Conservation (phyloP, 1,140 invertebrate genomes). For the Bradysia coprophila region DNA sequence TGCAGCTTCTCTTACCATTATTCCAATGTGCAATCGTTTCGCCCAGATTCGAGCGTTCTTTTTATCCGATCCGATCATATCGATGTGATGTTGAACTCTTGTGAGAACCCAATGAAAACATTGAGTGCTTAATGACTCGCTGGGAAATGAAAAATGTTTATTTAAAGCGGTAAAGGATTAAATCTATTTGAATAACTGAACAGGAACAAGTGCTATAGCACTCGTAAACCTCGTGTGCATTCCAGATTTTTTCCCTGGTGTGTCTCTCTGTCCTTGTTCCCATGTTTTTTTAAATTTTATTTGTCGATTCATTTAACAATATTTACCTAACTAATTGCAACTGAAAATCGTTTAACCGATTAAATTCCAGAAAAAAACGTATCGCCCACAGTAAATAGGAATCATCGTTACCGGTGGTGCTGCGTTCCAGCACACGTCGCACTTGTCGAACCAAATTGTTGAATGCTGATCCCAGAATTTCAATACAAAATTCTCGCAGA, state of each 20-base stretch:
- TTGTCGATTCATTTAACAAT: neutral
- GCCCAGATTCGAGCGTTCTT: conserved; percentile 71
- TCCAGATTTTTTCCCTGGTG: conserved; percentile 1
- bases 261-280: too few relatives aligned
- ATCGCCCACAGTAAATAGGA: conserved; percentile 88
- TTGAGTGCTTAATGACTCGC: conserved; percentile 75
- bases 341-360: conserved; percentile 64
- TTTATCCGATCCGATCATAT: conserved; percentile 73
- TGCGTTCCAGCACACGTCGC: conserved; percentile 21
- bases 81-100: conserved; percentile 75
- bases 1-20: too few relatives aligned
- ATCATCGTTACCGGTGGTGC: conserved; percentile 46
- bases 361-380: conserved; percentile 96
- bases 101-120: conserved; percentile 88
- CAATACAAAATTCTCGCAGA: conserved; percentile 85
- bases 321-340: conserved; percentile 73
- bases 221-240: conserved; percentile 9
- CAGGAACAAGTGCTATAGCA: too few relatives aligned
- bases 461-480: conserved; percentile 81
- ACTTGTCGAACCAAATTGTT: conserved; percentile 36
- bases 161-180: conserved; percentile 9
- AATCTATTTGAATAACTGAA: conserved; percentile 2
- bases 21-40: conserved; percentile 58
- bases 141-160: conserved; percentile 28
- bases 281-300: too few relatives aligned